phyloP scores from a whole-genome alignment of 1,140 invertebrate genomes.

The Drosophila auraria region DNA sequence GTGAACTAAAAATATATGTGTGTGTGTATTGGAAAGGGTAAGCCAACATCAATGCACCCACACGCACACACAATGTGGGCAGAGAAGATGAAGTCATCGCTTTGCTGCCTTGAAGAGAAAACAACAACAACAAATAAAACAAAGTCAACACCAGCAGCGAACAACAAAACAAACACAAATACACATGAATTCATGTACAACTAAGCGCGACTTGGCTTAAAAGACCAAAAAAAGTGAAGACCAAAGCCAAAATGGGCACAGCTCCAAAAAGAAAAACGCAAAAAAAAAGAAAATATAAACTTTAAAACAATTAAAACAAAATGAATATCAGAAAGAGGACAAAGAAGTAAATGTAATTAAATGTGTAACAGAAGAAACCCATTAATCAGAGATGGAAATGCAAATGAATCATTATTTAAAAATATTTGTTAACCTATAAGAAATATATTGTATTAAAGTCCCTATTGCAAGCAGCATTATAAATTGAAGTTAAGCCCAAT shows the following conservation, averaged over 20 bases:
- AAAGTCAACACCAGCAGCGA: slow-evolving; percentile 19
- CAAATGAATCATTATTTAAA: neutral
- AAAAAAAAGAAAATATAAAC: neutral
- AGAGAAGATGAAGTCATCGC: slow-evolving; percentile 74
- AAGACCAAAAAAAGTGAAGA: slow-evolving; percentile 34
- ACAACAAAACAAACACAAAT: slow-evolving; percentile 18
- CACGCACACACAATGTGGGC: slow-evolving; percentile 39
- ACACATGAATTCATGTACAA: slow-evolving; percentile 23
- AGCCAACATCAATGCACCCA: slow-evolving; percentile 33
- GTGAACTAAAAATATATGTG: neutral
- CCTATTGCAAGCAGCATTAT: no score
- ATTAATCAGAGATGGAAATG: neutral
- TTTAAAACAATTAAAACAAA: slow-evolving; percentile 4
- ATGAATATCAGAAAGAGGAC: neutral
- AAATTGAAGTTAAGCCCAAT: no score
- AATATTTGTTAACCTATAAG: no score
- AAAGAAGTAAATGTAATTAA: slow-evolving; percentile 1
- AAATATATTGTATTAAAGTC: no score
- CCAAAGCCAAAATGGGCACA: slow-evolving; percentile 28
- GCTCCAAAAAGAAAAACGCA: slow-evolving; percentile 2
- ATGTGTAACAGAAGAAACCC: slow-evolving; percentile 13
- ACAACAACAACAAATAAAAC: slow-evolving; percentile 11
- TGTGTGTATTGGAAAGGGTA: slow-evolving; percentile 20
- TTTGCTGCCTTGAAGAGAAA: slow-evolving; percentile 62
- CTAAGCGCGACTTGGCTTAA: slow-evolving; percentile 39